Base-by-base conservation (phyloP, 2,113 vertebrate genomes). In the Patagioenas fasciata region DNA sequence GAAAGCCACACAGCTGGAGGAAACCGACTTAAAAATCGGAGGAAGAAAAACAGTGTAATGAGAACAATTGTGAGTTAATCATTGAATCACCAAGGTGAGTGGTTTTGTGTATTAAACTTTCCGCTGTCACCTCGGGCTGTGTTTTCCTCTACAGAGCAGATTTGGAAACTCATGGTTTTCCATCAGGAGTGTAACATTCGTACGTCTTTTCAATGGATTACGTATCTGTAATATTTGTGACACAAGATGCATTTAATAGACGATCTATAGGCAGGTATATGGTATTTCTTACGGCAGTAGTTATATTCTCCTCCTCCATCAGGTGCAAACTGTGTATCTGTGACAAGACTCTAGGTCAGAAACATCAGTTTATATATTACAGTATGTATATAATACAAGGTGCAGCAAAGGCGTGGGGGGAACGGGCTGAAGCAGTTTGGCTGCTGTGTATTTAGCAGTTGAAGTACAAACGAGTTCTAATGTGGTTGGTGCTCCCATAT, bases 201-300 rank as follows among this genome's bases (percentile, higher is more conserved):
- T n/a, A 7, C 11, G 1, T 13, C 51, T 50, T 28, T 32, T 21
- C 18, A 12, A 34, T 51, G 16, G 5, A 1, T 5, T 17, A 3
- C 1, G 9, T 13, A 11, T 20, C 23, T 42, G 61, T 13, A 4
- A 5, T 29, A 11, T 36, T 32, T 32, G 5, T 19, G n/a, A 3
- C 3, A 4, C 32, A 2, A 5, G n/a, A 4, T 4, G 38, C 31
- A 1, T 8, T 32, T 7, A 3, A 2, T 15, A 0, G 0, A 2
- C 2, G 19, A 6, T 9, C 36, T 6, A 1, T 16, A 4, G 34
- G 10, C 32, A 23, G 66, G 44, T 13, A 1, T 1, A 21, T 24
- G 53, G 13, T 13, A 5, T 4, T 69, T 36, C 5, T 12, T 29
- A 1, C 1, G 8, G 5, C 6, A 40, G 72, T 1, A 13, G n/a